Conservation (phyloP, 92 coral and sea anemone species). For the Palythoa heliodiscus region DNA sequence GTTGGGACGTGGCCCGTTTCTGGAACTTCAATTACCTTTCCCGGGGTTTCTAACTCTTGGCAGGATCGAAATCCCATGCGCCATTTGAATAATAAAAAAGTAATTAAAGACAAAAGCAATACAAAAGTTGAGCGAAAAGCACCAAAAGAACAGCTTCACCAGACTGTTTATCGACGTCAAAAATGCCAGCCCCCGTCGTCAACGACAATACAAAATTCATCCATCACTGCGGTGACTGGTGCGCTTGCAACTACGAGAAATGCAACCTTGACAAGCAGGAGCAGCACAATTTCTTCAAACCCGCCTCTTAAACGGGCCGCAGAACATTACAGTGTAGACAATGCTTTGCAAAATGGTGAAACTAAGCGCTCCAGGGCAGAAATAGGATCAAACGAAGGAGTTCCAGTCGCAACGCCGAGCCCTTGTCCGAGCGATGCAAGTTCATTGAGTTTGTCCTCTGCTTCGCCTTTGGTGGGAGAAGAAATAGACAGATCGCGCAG, state of each 20-base stretch:
- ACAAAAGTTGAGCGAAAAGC: constrained; percentile 25
- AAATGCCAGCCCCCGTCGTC: not conserved
- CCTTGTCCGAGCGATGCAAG: constrained; percentile 26
- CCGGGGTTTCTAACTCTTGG: constrained; percentile 11
- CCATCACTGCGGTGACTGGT: not conserved
- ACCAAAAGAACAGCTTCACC: constrained; percentile 10
- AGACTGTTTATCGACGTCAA: constrained; percentile 29
- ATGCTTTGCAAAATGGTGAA: constrained; percentile 14
- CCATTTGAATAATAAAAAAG: constrained; percentile 40
- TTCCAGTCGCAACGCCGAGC: not conserved
- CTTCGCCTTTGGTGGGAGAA: constrained; percentile 1
- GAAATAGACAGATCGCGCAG: not conserved
- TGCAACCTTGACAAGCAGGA: constrained; percentile 8
- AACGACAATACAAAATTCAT: not conserved
- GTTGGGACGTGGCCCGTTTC: constrained; percentile 8
- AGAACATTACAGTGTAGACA: constrained; percentile 9
- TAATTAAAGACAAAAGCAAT: constrained; percentile 22
- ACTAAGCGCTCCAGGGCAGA: constrained; percentile 28
- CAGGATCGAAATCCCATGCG: constrained; percentile 15
- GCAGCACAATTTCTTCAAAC: not conserved
- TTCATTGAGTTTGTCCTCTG: not conserved
- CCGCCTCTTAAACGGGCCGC: constrained; percentile 4
- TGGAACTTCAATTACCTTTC: constrained; percentile 20
- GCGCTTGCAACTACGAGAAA: constrained; percentile 1
- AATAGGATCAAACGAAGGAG: not conserved